phyloP scores from a whole-genome alignment of 1,140 invertebrate species.

The Aphis gossypii region DNA sequence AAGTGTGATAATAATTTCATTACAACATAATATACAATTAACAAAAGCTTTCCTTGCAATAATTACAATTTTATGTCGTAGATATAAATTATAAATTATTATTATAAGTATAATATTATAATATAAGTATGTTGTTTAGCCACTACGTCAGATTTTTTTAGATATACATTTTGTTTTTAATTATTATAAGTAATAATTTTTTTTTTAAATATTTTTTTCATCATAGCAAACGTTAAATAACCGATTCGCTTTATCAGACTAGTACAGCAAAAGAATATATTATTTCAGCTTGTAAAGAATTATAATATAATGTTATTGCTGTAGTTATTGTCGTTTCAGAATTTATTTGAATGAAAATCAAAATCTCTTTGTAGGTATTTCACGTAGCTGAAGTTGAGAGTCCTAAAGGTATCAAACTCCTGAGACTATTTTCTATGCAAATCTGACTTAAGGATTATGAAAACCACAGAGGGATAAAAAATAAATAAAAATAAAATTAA shows the following conservation, averaged over 20 bases:
- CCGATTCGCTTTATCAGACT: background rate
- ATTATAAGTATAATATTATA: no score
- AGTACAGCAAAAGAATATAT: background rate
- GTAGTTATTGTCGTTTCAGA: background rate
- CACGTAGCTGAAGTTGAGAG: background rate
- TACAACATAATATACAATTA: no score
- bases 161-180: background rate
- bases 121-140: no score
- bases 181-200: no score
- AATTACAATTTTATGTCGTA: no score
- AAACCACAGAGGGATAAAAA: background rate
- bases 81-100: no score
- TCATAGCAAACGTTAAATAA: no score
- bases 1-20: background rate
- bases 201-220: no score
- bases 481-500: background rate
- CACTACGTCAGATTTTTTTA: background rate
- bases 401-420: background rate
- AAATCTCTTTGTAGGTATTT: slow-evolving; percentile 10
- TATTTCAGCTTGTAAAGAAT: background rate
- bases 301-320: background rate
- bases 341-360: background rate
- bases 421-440: slow-evolving; percentile 28
- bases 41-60: no score
- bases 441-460: background rate